Percentiles rank a stretch among this genome's conserved stretches.
These are phyloP conservation scores for Eucera pruinosa DNA, from an alignment of 2,888 invertebrate genomes.

Conservation along the genomic window DNA sequence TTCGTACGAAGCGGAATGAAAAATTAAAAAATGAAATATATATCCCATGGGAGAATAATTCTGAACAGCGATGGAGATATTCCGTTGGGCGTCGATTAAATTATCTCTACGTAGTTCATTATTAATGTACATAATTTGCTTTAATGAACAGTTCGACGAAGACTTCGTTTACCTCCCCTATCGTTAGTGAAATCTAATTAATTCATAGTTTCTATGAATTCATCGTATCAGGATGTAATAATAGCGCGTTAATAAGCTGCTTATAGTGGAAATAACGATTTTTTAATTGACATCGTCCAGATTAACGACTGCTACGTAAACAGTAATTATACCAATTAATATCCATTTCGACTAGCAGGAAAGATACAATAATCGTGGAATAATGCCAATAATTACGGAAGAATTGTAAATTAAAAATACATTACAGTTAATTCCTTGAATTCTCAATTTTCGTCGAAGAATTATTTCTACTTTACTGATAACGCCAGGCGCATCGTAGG, in stretches of 20 bases:
- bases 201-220: constrained; percentile 4
- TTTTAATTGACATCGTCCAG: not conserved
- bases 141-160: constrained; percentile 5
- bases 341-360: not conserved
- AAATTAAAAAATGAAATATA: not conserved
- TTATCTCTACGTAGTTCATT: constrained; percentile 3
- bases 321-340: not conserved
- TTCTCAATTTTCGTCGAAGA: too few species aligned
- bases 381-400: too few species aligned
- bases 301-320: too few species aligned
- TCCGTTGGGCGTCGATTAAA: not conserved
- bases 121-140: not conserved
- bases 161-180: not conserved
- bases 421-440: too few species aligned
- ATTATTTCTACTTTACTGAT: not conserved
- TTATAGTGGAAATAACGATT: not conserved
- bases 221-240: not conserved
- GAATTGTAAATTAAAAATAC: not conserved
- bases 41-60: not conserved
- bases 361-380: too few species aligned
- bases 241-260: not conserved
- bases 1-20: not conserved
- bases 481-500: not conserved
- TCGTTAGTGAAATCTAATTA: not conserved
- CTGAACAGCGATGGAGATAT: not conserved